Evolutionary conservation across 2,888 invertebrate species (phyloP).

Genomic region (Cataglyphis altisquamis): DNA sequence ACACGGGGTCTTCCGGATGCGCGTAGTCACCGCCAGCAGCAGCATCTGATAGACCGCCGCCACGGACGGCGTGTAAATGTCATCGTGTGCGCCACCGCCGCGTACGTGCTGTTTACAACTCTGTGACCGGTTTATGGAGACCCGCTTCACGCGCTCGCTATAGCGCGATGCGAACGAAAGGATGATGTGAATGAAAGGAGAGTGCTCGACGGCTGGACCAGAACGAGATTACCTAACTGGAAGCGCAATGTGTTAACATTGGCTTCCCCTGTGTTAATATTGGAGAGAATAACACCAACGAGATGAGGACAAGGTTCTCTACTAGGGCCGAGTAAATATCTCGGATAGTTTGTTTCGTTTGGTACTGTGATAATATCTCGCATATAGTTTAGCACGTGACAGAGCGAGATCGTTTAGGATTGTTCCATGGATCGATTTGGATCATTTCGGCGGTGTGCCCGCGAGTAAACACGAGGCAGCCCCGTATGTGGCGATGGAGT

Average conservation of each 20-base stretch:
- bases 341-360: not conserved
- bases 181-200: conserved; percentile 31
- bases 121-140: conserved; percentile 33
- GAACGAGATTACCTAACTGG: conserved; percentile 4
- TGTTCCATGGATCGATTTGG: conserved; percentile 68
- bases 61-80: conserved; percentile 50
- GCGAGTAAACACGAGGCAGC: conserved; percentile 55
- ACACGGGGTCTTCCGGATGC: conserved; percentile 38
- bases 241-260: conserved; percentile 9
- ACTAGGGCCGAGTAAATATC: not conserved
- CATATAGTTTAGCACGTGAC: not conserved
- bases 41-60: conserved; percentile 41
- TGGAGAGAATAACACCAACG: conserved; percentile 5
- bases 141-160: conserved; percentile 34
- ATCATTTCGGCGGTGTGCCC: conserved; percentile 59
- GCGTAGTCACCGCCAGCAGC: conserved; percentile 32
- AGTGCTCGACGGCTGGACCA: not conserved
- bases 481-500: conserved; percentile 84
- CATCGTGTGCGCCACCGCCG: conserved; percentile 63
- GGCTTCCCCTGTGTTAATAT: not conserved
- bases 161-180: conserved; percentile 38
- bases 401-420: not conserved
- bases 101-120: conserved; percentile 69
- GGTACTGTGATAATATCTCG: not conserved
- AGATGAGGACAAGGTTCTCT: not conserved